Percentiles rank a stretch among this genome's conserved stretches.
Evolutionary conservation across 2,113 vertebrate genomes (phyloP).

Genomic region (Ciconia maguari): DNA sequence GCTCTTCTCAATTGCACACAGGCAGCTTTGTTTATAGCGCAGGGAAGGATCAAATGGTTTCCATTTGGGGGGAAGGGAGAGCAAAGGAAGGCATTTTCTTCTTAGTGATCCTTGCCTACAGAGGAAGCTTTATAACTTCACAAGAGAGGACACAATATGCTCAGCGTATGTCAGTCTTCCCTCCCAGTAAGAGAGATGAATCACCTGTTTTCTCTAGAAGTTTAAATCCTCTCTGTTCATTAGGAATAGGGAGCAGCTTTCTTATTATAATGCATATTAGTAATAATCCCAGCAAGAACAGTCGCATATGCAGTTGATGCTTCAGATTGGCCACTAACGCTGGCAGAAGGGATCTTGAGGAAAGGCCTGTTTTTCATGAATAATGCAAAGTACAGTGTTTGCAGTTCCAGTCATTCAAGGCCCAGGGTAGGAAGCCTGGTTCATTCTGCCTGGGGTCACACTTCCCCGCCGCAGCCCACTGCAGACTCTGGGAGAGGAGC

Average conservation of each 20-base stretch:
- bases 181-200: constrained; percentile 9
- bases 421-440: neutral
- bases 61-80: neutral
- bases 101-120: neutral
- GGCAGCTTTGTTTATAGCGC: constrained; percentile 15
- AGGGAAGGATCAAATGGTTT: constrained; percentile 9
- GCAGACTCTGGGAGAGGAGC: neutral
- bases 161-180: constrained; percentile 40
- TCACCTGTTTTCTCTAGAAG: constrained; percentile 38
- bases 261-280: constrained; percentile 19
- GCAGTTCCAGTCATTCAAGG: neutral
- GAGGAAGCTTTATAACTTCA: constrained; percentile 27
- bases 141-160: constrained; percentile 5
- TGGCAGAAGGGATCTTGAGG: neutral
- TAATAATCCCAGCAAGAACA: neutral
- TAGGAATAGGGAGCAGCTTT: neutral
- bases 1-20: constrained; percentile 25
- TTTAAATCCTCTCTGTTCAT: neutral
- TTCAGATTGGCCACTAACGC: neutral
- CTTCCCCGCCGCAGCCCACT: neutral
- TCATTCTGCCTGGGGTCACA: neutral
- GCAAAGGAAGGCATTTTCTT: neutral
- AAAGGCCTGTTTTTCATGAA: neutral
- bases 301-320: neutral
- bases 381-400: neutral